These are phyloP conservation scores for Nomada lathburiana DNA, from an alignment of 2,888 invertebrate genomes.

Conservation along the genomic window DNA sequence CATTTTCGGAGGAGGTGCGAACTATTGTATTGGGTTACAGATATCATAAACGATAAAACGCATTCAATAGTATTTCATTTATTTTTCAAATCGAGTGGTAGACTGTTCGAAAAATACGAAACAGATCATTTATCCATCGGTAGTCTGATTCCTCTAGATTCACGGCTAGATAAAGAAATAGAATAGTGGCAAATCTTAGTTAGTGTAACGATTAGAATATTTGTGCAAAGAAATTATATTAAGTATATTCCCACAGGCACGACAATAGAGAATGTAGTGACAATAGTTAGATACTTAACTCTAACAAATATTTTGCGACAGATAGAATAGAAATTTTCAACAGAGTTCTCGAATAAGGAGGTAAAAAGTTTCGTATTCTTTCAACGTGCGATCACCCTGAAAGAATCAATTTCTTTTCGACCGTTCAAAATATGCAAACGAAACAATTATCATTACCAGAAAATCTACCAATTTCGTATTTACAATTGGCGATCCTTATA, in stretches of 20 bases:
- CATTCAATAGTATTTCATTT: too few relatives aligned
- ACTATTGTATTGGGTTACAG: too few relatives aligned
- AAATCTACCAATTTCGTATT: background rate
- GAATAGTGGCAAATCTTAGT: conserved; percentile 3
- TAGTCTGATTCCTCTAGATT: conserved; percentile 18
- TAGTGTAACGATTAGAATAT: conserved; percentile 6
- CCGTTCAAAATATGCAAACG: background rate
- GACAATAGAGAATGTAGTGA: conserved; percentile 27
- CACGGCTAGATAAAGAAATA: conserved; percentile 13
- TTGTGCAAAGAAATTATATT: background rate
- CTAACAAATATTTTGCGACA: conserved; percentile 34
- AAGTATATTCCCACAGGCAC: conserved; percentile 3
- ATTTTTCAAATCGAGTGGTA: too few relatives aligned
- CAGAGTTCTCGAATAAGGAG: background rate
- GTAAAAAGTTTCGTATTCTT: background rate
- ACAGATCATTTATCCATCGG: background rate
- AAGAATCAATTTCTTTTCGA: background rate
- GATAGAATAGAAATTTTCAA: conserved; percentile 14
- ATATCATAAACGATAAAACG: too few relatives aligned
- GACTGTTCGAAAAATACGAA: background rate
- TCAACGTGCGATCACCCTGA: background rate
- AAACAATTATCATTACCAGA: background rate
- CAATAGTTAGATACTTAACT: conserved; percentile 27
- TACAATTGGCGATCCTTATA: background rate
- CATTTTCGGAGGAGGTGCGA: background rate